Percentiles rank a stretch among this genome's conserved stretches.
Evolutionary conservation across 2,113 vertebrate species (phyloP).

Genomic region (Pseudolaguvia tuberculata): DNA sequence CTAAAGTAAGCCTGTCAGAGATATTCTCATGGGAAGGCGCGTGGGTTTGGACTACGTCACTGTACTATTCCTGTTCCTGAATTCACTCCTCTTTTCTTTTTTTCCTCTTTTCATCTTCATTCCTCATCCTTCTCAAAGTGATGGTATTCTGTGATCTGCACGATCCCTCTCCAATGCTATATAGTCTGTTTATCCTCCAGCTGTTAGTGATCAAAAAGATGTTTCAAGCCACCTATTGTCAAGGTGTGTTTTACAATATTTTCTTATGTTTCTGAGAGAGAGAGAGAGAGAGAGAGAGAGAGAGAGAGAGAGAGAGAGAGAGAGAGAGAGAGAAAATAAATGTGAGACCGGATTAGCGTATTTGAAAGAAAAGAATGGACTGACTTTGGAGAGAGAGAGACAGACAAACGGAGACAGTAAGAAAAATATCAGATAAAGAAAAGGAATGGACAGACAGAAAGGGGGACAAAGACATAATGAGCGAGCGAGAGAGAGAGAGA

Average conservation of each 20-base stretch:
- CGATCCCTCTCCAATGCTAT: not conserved
- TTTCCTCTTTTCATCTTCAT: not conserved
- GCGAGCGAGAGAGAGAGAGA: not conserved
- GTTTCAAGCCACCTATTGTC: constrained; percentile 18
- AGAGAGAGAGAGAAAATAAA: not conserved
- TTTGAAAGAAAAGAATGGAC: too few relatives aligned
- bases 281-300: not conserved
- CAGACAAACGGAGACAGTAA: not conserved
- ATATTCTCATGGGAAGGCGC: constrained; percentile 36
- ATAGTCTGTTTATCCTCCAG: not conserved
- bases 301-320: not conserved
- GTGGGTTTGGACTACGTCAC: constrained; percentile 39
- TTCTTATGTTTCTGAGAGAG: not conserved
- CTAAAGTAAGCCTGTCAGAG: constrained; percentile 15
- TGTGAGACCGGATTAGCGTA: too few relatives aligned
- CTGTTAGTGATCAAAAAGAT: not conserved
- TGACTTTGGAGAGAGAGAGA: not conserved
- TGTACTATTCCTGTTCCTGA: constrained; percentile 41
- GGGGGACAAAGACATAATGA: not conserved
- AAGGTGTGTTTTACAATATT: not conserved
- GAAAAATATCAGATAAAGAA: too few relatives aligned
- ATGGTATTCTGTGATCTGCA: constrained; percentile 13
- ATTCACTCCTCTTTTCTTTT: not conserved
- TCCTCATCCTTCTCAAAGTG: not conserved
- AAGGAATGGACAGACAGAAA: too few relatives aligned